A percentile compares a stretch with the other conserved stretches of the same genome.
phyloP scores from a whole-genome alignment of 2,797 vertebrate genomes.

The Chelon auratus region DNA sequence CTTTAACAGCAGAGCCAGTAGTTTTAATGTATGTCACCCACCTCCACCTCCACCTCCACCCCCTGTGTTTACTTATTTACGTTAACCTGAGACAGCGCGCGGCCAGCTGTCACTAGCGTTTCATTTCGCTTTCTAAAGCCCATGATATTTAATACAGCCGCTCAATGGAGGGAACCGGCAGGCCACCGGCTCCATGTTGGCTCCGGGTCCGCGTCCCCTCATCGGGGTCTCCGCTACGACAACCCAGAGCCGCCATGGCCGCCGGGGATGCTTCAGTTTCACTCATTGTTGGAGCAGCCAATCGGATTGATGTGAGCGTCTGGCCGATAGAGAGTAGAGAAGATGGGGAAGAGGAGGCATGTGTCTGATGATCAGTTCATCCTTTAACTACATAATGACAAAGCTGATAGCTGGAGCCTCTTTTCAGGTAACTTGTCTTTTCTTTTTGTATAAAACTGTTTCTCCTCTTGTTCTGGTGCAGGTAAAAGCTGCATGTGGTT shows the following conservation, averaged over 20 bases:
- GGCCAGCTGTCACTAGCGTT: conserved; percentile 78
- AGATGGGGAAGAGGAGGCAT: conserved; percentile 68
- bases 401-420: conserved; percentile 48
- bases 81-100: conserved; percentile 73
- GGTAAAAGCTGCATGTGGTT: conserved; percentile 34
- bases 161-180: conserved; percentile 41
- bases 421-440: conserved; percentile 66
- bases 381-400: conserved; percentile 49
- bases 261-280: conserved; percentile 69
- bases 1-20: not conserved
- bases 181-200: conserved; percentile 75
- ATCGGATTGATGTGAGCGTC: conserved; percentile 65
- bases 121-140: conserved; percentile 83
- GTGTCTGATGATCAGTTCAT: conserved; percentile 63
- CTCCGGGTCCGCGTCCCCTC: conserved; percentile 31
- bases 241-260: conserved; percentile 69
- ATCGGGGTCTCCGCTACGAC: conserved; percentile 11
- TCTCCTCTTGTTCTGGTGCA: not conserved
- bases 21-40: conserved; percentile 50
- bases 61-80: conserved; percentile 82
- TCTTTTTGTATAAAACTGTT: conserved; percentile 1
- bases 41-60: not conserved
- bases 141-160: conserved; percentile 86
- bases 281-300: conserved; percentile 77
- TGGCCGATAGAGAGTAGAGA: conserved; percentile 57